Evolutionary conservation across 2,888 invertebrate genomes (phyloP).

Genomic region (Branchinecta sandiegonensis): DNA sequence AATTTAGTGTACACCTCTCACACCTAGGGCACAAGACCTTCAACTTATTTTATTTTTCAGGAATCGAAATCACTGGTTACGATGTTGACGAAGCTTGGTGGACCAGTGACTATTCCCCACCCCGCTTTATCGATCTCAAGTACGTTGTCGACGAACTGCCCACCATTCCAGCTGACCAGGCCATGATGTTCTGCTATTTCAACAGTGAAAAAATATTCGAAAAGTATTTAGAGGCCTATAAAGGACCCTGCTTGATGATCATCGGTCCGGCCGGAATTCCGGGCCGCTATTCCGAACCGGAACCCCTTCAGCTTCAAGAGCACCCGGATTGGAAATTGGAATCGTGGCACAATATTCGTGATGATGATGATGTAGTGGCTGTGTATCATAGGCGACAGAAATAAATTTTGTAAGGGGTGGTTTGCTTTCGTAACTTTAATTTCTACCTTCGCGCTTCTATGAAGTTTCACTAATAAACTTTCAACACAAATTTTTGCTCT

Average conservation of each 20-base stretch:
- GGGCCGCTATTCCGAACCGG: conserved; percentile 6
- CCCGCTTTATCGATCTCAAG: neutral
- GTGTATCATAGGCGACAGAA: neutral
- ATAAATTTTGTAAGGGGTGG: neutral
- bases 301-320: conserved; percentile 10
- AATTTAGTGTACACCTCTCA: too few relatives aligned
- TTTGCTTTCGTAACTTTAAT: neutral
- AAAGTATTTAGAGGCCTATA: neutral
- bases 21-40: too few relatives aligned
- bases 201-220: conserved; percentile 13
- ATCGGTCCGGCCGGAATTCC: conserved; percentile 3
- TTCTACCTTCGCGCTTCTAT: neutral
- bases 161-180: neutral
- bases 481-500: too few relatives aligned
- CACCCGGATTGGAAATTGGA: conserved; percentile 11
- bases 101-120: conserved; percentile 15
- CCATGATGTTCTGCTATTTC: conserved; percentile 13
- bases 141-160: neutral
- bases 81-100: conserved; percentile 3
- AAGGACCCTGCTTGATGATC: conserved; percentile 4
- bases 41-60: neutral
- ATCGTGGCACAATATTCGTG: conserved; percentile 11
- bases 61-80: conserved; percentile 10
- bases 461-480: too few relatives aligned
- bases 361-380: conserved; percentile 2